Percentiles rank a stretch among this genome's conserved stretches.
phyloP scores from a whole-genome alignment of 2,113 vertebrate species.

The Ahaetulla prasina region DNA sequence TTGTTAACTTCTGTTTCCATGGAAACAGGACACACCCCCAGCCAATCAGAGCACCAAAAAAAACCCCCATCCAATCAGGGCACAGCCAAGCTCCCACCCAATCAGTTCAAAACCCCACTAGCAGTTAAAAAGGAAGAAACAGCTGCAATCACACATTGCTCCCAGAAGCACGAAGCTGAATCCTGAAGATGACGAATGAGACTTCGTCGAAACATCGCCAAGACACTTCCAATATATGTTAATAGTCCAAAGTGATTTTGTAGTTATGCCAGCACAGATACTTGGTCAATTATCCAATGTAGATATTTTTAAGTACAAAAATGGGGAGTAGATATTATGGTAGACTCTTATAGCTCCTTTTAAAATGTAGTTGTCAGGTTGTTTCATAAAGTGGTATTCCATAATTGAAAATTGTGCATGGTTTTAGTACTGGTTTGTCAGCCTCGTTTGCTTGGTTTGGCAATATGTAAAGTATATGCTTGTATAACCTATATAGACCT shows the following conservation, averaged over 20 bases:
- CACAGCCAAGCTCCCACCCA: too few relatives aligned
- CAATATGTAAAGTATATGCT: background rate
- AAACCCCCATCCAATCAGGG: too few relatives aligned
- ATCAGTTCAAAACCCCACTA: too few relatives aligned
- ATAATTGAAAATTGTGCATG: background rate
- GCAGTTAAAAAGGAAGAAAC: too few relatives aligned
- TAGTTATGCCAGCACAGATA: slow-evolving; percentile 47
- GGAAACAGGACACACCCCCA: too few relatives aligned
- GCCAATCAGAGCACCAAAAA: too few relatives aligned
- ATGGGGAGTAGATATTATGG: slow-evolving; percentile 36
- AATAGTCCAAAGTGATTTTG: background rate
- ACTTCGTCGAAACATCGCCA: too few relatives aligned
- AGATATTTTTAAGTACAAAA: slow-evolving; percentile 38
- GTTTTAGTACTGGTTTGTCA: background rate
- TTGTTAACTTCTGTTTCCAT: too few relatives aligned
- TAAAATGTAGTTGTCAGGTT: background rate
- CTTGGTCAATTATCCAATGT: slow-evolving; percentile 43
- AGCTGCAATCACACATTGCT: too few relatives aligned
- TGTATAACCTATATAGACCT: background rate
- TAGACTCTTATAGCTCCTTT: slow-evolving; percentile 44
- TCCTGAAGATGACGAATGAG: too few relatives aligned
- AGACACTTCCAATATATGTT: background rate
- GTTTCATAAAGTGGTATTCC: background rate
- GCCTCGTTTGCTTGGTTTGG: background rate
- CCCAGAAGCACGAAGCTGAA: too few relatives aligned